Base-by-base conservation (phyloP, 2,888 invertebrate species). In the Drosophila nigritarsus region DNA sequence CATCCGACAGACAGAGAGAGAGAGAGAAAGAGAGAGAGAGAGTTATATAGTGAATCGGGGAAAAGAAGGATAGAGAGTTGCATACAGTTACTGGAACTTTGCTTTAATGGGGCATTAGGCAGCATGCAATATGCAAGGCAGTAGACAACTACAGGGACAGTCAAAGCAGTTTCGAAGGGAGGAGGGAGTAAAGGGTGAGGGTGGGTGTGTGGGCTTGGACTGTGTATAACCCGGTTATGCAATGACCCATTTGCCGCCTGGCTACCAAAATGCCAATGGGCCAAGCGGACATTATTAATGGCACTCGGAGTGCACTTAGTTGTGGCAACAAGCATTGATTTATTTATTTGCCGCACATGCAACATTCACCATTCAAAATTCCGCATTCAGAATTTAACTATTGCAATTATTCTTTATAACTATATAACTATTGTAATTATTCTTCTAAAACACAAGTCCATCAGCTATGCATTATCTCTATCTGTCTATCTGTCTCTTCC, bases 71-170 rank as follows among this genome's bases (percentile, higher is more conserved):
- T n/a, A 29, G 13, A 20, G 20, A 29, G 20, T 18, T 38, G 38
- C 54, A 65, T 67, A 45, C 24, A 24, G 38, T n/a, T n/a, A 55
- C 9, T 38, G 62, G 55, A 76, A 69, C 66, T 73, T 79, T 61
- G 76, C 73, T 74, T 80, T 80, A 80, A 80, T 80, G 74, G 70
- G 70, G 70, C 80, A 80, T 80, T 80, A 74, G 70, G 70, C 80
- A 70, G 77, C 77, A 80, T 80, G 68, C 80, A 76, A 79, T 73
- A 79, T 79, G 76, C 65, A 78, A 51, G 18, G 51, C 59, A 54
- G 53, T 9, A 63, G 65, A 53, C 48, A 70, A 38, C 38, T 20
- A 27, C 11, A 34, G 24, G 2, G 7, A 32, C 18, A 20, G 29
- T 38, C n/a, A 27, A 30, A 15, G 3, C 13, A 56, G 20, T 15